Conservation (phyloP, 2,113 vertebrate genomes). For the Callipepla squamata region DNA sequence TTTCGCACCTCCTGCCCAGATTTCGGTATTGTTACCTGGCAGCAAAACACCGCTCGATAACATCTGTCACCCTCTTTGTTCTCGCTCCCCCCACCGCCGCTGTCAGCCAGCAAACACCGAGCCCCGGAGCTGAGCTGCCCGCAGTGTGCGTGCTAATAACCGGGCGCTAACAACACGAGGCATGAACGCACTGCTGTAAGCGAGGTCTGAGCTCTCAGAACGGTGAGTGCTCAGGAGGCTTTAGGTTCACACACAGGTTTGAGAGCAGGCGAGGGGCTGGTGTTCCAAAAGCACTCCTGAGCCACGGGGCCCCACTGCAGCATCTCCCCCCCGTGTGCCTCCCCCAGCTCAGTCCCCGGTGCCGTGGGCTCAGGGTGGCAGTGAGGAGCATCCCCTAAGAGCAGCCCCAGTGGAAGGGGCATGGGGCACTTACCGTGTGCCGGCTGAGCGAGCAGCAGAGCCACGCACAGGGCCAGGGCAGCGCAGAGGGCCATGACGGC, state of each 20-base stretch:
- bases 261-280: not conserved
- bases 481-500: not conserved
- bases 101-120: accelerated
- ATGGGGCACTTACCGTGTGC: not conserved
- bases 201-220: accelerated
- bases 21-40: not conserved
- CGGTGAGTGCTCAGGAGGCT: too few species aligned
- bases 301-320: accelerated
- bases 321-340: accelerated
- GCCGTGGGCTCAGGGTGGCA: accelerated
- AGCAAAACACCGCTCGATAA: not conserved
- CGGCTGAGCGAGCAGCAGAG: not conserved
- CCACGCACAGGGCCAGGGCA: not conserved
- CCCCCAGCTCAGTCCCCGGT: not conserved
- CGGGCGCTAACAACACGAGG: accelerated
- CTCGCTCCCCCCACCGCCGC: not conserved
- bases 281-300: not conserved
- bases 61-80: not conserved
- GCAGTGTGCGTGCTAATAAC: accelerated
- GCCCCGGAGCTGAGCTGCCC: accelerated
- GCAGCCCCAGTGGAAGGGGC: accelerated
- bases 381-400: accelerated
- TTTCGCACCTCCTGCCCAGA: constrained; percentile 6
- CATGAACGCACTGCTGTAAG: accelerated
- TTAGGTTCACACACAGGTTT: accelerated